Evolutionary conservation across 2,113 vertebrate genomes (phyloP), one percentile per base, ranked within the genome.

Genomic region (Psittacara wagleri): DNA sequence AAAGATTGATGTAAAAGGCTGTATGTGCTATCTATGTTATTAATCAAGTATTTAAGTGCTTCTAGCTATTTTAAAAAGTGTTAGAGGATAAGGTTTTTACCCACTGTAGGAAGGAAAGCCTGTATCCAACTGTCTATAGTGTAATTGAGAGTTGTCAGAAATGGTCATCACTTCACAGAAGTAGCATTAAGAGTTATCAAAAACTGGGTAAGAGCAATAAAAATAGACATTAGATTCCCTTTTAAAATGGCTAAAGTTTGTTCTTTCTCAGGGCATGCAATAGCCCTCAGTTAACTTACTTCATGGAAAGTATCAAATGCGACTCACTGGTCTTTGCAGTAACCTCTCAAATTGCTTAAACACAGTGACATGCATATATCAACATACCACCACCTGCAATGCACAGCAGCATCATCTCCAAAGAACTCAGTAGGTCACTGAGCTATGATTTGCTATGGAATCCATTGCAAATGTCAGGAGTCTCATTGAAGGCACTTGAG

Each of bases 121-220:
- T 35, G 6, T 43, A 22, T 70, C 14, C 43, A 63, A 7, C 48
- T 29, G 29, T 54, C 11, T 51, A 19, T n/a, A 22, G 35, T 24
- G 15, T 33, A 87, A 70, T 7, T 39, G 31, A 23, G 20, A 72
- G 19, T 8, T 55, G 37, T 63, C 90, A 83, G 66, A 87, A 85
- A 46, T 0, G 0, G 33, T 41, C 44, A 17, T 48, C 10, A 9
- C 10, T 87, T 63, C 13, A 2, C 18, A 61, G 16, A 2, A 72
- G 37, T 8, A 69, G 20, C 22, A 39, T 13, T 11, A 59, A 48
- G 33, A 61, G 14, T 82, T 91, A 55, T 51, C 62, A 48, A 70
- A 61, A 29, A 29, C 55, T 49, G n/a, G 54, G n/a, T 62, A 37
- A 61, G 13, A 83, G 13, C 31, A 13, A 46, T 51, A 55, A 68